A percentile compares a stretch with the other conserved stretches of the same genome.
These are phyloP conservation scores for Julus scanicus DNA, from an alignment of 2,888 invertebrate genomes.

Conservation along the genomic window DNA sequence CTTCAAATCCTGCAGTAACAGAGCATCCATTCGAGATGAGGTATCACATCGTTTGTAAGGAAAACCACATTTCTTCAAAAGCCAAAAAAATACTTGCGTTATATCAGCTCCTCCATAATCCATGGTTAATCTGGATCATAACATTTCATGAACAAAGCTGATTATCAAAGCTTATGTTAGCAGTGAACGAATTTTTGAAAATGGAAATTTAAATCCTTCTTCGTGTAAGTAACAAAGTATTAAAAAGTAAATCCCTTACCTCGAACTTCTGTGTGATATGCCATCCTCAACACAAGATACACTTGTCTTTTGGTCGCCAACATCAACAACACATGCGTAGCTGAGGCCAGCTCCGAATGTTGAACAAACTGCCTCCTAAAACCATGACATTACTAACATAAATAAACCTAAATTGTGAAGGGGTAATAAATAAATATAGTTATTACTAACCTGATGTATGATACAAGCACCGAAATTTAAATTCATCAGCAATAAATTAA, in stretches of 20 bases:
- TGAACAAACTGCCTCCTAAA: constrained; percentile 84
- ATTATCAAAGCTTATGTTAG: too few relatives aligned
- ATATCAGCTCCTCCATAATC: constrained; percentile 93
- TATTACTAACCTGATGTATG: constrained; percentile 76
- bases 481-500: constrained; percentile 80
- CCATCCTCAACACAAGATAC: constrained; percentile 97
- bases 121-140: constrained; percentile 67
- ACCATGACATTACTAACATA: constrained; percentile 51
- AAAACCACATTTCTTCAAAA: constrained; percentile 89
- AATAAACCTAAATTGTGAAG: background rate
- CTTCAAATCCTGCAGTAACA: constrained; percentile 82
- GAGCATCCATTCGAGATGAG: constrained; percentile 78
- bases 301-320: constrained; percentile 95
- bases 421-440: background rate
- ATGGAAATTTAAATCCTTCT: too few relatives aligned
- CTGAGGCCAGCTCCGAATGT: constrained; percentile 85
- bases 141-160: too few relatives aligned
- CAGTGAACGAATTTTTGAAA: background rate
- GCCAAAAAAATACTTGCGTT: constrained; percentile 87
- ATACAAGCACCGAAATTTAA: constrained; percentile 89
- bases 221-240: background rate
- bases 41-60: constrained; percentile 86
- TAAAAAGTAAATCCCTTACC: constrained; percentile 65
- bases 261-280: constrained; percentile 87
- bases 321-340: constrained; percentile 93